These are phyloP conservation scores for Rhabdophis nuchalis DNA, from an alignment of 2,797 vertebrate genomes.

Conservation along the genomic window DNA sequence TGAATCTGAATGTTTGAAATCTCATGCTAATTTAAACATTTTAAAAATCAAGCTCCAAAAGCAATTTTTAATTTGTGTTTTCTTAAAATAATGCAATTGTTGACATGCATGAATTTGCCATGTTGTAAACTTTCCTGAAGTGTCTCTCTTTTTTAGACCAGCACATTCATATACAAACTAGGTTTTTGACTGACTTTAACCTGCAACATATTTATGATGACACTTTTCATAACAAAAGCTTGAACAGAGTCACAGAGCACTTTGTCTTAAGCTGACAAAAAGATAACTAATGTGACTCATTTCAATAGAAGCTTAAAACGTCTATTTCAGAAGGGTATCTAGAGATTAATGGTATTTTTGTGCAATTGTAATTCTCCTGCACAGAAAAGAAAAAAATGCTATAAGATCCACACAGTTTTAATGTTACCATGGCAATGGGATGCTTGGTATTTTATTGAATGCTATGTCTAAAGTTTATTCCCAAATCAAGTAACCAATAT, in stretches of 20 bases:
- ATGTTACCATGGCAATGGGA: conserved; percentile 69
- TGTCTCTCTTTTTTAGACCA: neutral
- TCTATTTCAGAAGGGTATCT: conserved; percentile 54
- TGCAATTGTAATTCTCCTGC: conserved; percentile 58
- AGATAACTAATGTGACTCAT: conserved; percentile 51
- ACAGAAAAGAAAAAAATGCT: conserved; percentile 31
- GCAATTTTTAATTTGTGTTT: neutral
- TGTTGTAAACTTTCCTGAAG: neutral
- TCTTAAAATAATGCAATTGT: neutral
- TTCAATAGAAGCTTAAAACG: conserved; percentile 52
- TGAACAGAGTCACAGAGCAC: conserved; percentile 44
- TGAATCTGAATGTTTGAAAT: neutral
- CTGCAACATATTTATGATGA: conserved; percentile 39
- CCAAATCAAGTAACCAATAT: conserved; percentile 25
- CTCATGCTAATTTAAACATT: neutral
- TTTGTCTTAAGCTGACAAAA: conserved; percentile 45
- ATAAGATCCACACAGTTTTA: conserved; percentile 52
- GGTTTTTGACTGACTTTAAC: conserved; percentile 17
- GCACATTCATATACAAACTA: neutral
- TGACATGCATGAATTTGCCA: neutral
- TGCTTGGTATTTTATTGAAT: conserved; percentile 58
- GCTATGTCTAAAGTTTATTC: conserved; percentile 53
- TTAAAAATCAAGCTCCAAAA: neutral
- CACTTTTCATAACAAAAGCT: conserved; percentile 47
- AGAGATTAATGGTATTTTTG: conserved; percentile 53